Percentiles rank a stretch among this genome's conserved stretches.
Conservation (phyloP, 2,888 invertebrate species). For the Euplagia quadripunctaria region DNA sequence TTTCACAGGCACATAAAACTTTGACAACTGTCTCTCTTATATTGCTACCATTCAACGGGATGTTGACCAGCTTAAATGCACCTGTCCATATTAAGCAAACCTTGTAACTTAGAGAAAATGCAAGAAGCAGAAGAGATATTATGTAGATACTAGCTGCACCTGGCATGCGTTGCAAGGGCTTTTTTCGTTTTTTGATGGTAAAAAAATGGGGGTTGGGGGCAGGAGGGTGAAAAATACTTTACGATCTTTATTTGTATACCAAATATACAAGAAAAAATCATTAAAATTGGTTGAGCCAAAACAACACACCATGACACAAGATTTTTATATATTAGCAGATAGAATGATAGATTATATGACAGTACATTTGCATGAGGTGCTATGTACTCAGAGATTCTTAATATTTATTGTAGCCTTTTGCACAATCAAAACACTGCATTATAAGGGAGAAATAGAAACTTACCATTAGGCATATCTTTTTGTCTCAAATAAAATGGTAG, state of each 20-base stretch:
- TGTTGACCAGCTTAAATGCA: slow-evolving; percentile 91
- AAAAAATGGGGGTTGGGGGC: too few relatives aligned
- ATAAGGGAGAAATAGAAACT: neutral
- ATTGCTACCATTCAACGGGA: slow-evolving; percentile 90
- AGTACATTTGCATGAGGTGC: too few relatives aligned
- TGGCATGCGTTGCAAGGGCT: too few relatives aligned
- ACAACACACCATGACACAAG: too few relatives aligned
- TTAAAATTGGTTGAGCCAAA: too few relatives aligned
- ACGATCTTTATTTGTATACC: too few relatives aligned
- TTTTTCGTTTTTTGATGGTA: too few relatives aligned
- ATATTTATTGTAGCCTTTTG: neutral
- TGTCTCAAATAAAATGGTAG: slow-evolving; percentile 94
- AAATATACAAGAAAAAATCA: too few relatives aligned
- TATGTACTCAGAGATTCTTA: too few relatives aligned
- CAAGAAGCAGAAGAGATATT: neutral
- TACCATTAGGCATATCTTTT: slow-evolving; percentile 87
- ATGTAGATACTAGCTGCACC: neutral
- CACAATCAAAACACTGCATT: neutral
- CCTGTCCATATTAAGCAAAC: slow-evolving; percentile 71
- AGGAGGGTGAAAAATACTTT: too few relatives aligned
- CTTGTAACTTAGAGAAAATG: neutral
- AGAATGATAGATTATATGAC: too few relatives aligned
- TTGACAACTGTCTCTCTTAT: slow-evolving; percentile 91
- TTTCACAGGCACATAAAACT: slow-evolving; percentile 92
- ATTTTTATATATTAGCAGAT: too few relatives aligned